phyloP scores from a whole-genome alignment of 2,888 invertebrate species.

The Lochmaea capreae region DNA sequence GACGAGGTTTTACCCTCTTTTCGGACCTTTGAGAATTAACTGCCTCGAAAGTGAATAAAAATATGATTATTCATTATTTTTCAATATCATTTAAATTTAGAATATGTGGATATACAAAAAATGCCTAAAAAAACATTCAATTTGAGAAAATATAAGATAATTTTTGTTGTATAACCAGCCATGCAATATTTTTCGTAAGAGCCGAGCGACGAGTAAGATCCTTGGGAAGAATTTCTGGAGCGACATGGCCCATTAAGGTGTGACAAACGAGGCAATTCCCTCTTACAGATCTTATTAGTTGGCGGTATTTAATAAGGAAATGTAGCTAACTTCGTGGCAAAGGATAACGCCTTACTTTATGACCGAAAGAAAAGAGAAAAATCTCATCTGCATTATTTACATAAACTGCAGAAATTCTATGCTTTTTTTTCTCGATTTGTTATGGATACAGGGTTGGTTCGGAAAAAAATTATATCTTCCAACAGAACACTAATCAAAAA shows the following conservation, averaged over 20 bases:
- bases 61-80: too few species aligned
- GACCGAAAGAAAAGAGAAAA: slow-evolving; percentile 63
- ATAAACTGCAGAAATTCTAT: slow-evolving; percentile 64
- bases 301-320: slow-evolving; percentile 65
- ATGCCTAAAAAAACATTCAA: background rate
- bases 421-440: slow-evolving; percentile 36
- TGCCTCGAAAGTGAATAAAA: too few species aligned
- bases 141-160: slow-evolving; percentile 2
- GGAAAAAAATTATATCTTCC: background rate
- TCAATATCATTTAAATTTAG: too few species aligned
- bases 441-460: background rate
- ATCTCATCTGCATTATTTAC: slow-evolving; percentile 67
- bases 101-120: background rate
- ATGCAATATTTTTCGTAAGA: slow-evolving; percentile 30
- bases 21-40: too few species aligned
- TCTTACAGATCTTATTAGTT: slow-evolving; percentile 63
- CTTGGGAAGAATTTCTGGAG: slow-evolving; percentile 36
- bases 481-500: too few species aligned
- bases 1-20: too few species aligned
- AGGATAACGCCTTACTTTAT: slow-evolving; percentile 64
- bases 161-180: slow-evolving; percentile 21
- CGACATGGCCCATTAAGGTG: slow-evolving; percentile 50
- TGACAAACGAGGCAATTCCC: slow-evolving; percentile 53
- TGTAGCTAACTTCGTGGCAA: slow-evolving; percentile 63
- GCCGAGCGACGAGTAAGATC: slow-evolving; percentile 31